These are phyloP conservation scores for Leptinotarsa haldemani DNA, from an alignment of 2,888 invertebrate species.

Conservation along the genomic window DNA sequence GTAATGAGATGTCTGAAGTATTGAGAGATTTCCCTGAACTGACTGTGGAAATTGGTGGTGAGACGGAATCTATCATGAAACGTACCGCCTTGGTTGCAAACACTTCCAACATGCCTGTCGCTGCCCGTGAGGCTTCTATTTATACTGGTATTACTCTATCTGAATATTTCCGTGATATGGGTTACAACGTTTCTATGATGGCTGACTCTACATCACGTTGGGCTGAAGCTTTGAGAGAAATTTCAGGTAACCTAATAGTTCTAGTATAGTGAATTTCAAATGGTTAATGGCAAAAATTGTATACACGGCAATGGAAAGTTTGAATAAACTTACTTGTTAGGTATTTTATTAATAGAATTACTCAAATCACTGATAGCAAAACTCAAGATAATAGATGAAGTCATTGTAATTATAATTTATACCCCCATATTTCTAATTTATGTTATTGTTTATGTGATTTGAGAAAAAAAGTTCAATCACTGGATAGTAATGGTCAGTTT, in stretches of 20 bases:
- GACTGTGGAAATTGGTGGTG: conserved; percentile 96
- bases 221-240: conserved; percentile 99
- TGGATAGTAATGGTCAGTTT: no score
- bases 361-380: no score
- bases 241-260: conserved; percentile 71
- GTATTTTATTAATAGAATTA: no score
- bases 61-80: conserved; percentile 99
- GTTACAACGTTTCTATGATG: conserved; percentile 99
- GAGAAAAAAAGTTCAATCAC: no score
- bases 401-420: no score
- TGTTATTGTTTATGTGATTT: no score
- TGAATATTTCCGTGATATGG: conserved; percentile 99
- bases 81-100: conserved; percentile 99
- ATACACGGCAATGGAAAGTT: no score
- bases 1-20: conserved; percentile 99
- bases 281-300: no score
- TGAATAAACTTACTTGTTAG: no score
- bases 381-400: no score
- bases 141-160: conserved; percentile 99
- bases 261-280: not conserved
- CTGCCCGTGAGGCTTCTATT: conserved; percentile 99
- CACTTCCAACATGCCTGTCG: conserved; percentile 99
- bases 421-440: no score
- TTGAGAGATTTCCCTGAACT: conserved; percentile 98
- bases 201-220: conserved; percentile 99